These are phyloP conservation scores for Drosophila dives DNA, from an alignment of 2,888 invertebrate species.

Conservation along the genomic window DNA sequence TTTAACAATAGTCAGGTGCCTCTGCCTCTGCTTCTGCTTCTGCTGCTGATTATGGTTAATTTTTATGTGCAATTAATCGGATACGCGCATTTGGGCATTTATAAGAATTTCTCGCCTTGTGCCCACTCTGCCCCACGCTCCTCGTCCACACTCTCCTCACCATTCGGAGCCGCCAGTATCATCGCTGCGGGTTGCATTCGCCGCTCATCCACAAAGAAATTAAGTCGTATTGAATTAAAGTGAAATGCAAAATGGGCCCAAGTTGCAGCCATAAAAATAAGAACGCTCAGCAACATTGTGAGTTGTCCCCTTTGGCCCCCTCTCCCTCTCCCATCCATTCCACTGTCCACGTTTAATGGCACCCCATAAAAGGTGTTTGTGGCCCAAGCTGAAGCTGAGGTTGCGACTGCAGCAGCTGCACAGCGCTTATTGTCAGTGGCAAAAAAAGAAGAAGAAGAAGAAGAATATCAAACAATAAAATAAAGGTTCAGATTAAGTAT, in stretches of 20 bases:
- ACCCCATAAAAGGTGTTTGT: slow-evolving; percentile 73
- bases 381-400: slow-evolving; percentile 18
- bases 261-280: slow-evolving; percentile 53
- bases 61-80: slow-evolving; percentile 80
- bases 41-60: slow-evolving; percentile 71
- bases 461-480: slow-evolving; percentile 4
- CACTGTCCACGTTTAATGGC: slow-evolving; percentile 45
- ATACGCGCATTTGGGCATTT: slow-evolving; percentile 78
- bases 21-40: slow-evolving; percentile 9
- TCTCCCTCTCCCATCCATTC: background rate
- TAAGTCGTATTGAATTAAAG: slow-evolving; percentile 77
- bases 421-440: slow-evolving; percentile 63
- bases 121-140: background rate
- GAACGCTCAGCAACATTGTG: slow-evolving; percentile 64
- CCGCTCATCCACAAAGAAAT: slow-evolving; percentile 52
- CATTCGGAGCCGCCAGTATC: slow-evolving; percentile 16
- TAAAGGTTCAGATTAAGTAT: slow-evolving; percentile 23
- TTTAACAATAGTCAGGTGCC: slow-evolving; percentile 43
- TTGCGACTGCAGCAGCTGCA: slow-evolving; percentile 54
- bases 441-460: slow-evolving; percentile 6
- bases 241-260: slow-evolving; percentile 73
- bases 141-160: background rate
- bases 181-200: slow-evolving; percentile 46
- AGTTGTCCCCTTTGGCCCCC: background rate
- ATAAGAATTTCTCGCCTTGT: slow-evolving; percentile 68